Conservation (phyloP, 1,140 invertebrate species). For the Mamestra configurata region DNA sequence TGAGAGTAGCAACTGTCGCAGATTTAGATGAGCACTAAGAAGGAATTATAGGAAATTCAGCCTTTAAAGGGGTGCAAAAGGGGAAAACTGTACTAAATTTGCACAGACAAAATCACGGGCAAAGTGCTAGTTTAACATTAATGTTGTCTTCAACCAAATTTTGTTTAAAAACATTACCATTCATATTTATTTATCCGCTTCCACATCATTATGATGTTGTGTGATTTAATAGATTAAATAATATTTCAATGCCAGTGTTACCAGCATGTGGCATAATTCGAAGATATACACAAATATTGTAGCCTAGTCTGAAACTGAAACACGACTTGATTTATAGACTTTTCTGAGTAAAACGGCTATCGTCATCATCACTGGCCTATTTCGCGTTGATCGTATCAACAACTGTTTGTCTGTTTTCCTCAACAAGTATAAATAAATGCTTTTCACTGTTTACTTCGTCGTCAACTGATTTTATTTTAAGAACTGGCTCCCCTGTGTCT, state of each 20-base stretch:
- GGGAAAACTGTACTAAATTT: too few relatives aligned
- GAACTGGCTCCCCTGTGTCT: neutral
- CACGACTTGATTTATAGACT: conserved; percentile 20
- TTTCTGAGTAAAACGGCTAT: conserved; percentile 34
- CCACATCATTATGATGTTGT: neutral
- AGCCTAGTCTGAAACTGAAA: conserved; percentile 23
- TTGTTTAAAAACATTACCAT: neutral
- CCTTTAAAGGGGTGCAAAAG: too few relatives aligned
- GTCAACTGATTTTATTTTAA: neutral
- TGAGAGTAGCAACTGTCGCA: too few relatives aligned
- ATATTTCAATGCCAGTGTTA: conserved; percentile 21
- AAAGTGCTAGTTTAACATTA: neutral
- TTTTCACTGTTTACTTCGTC: neutral
- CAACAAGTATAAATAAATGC: neutral
- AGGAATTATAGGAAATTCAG: too few relatives aligned
- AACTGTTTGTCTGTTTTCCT: conserved; percentile 32
- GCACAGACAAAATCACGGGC: too few relatives aligned
- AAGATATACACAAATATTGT: conserved; percentile 13
- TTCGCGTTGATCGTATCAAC: conserved; percentile 27
- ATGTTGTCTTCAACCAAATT: neutral
- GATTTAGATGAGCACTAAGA: too few relatives aligned
- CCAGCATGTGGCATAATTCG: conserved; percentile 6
- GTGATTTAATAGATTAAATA: conserved; percentile 40
- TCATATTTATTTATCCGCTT: neutral
- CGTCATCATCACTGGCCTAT: conserved; percentile 42